Evolutionary conservation across 2,113 vertebrate genomes (phyloP), one percentile per base, ranked within the genome.

Genomic region (Anguilla rostrata): DNA sequence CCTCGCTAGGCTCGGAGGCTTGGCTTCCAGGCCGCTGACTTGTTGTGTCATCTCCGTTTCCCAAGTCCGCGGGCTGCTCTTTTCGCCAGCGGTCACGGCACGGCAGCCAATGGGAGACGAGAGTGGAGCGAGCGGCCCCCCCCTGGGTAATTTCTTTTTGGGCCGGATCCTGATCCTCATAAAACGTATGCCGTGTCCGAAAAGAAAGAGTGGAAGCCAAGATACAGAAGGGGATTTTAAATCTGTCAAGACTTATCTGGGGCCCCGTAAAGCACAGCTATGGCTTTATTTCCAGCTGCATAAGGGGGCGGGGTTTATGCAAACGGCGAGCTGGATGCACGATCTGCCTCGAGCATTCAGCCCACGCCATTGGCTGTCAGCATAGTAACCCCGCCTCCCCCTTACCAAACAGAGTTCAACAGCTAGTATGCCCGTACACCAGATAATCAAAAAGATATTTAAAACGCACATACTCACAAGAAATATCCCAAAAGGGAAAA

Each of bases 121-220:
- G 82, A 9, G 8, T 34, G 26, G 46, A 78, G 14, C 22, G 43
- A 43, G 41, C n/a, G 9, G n/a, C 26, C n/a, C 53, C 34, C 34
- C 34, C 34, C 34, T 66, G 18, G 60, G 40, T 7, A n/a, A 49
- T 29, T 18, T 75, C 12, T 29, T 18, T 75, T 20, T 63, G 15
- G 43, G 81, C 9, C 39, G 40, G 39, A 83, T 46, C 56, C 46
- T 60, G 71, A 83, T 63, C 66, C 82, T 22, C 39, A 39, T 87
- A 83, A 87, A 87, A 87, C 39, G 60, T 84, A n/a, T 46, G 40
- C 60, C 57, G 40, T 71, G 26, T 75, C 40, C 5, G 63, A 71
- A 66, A 66, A 71, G 60, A 66, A 66, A 71, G 60, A 41, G 8
- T 40, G 56, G 57, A 57, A 41, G 22, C n/a, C 81, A 86, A 39